These are phyloP conservation scores for Ammodytes marinus DNA, from an alignment of 2,113 vertebrate genomes.

Conservation along the genomic window DNA sequence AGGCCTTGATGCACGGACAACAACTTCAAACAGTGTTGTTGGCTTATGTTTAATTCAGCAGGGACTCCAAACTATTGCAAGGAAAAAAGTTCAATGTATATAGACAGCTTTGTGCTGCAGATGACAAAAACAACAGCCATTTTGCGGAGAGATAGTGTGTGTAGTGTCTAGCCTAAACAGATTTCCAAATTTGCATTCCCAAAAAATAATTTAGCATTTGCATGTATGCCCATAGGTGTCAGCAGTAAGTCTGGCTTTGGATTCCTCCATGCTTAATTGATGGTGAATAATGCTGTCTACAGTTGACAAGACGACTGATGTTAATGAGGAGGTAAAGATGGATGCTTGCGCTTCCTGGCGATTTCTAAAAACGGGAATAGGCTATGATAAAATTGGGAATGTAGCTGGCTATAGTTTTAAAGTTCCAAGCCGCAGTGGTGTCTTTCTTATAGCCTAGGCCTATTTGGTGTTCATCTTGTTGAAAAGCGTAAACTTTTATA, in stretches of 20 bases:
- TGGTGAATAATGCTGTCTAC: slow-evolving; percentile 73
- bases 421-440: slow-evolving; percentile 48
- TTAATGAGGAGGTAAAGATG: slow-evolving; percentile 73
- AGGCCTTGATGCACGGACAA: slow-evolving; percentile 52
- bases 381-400: slow-evolving; percentile 49
- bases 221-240: slow-evolving; percentile 65
- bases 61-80: slow-evolving; percentile 38
- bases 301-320: slow-evolving; percentile 64
- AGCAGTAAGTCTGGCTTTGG: slow-evolving; percentile 55
- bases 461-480: slow-evolving; percentile 31
- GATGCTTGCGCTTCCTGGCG: slow-evolving; percentile 64
- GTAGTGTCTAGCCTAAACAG: slow-evolving; percentile 11
- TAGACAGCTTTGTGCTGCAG: slow-evolving; percentile 58
- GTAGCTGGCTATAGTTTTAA: slow-evolving; percentile 66
- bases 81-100: slow-evolving; percentile 68
- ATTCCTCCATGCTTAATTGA: slow-evolving; percentile 70
- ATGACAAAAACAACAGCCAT: slow-evolving; percentile 44
- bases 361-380: slow-evolving; percentile 63
- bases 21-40: slow-evolving; percentile 53
- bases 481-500: slow-evolving; percentile 39
- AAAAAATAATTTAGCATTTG: slow-evolving; percentile 47
- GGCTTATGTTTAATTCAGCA: slow-evolving; percentile 71
- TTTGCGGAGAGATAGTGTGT: slow-evolving; percentile 11
- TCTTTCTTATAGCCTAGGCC: slow-evolving; percentile 16
- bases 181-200: slow-evolving; percentile 69